Conservation (phyloP, 2,888 invertebrate genomes). For the Chouioia cunea region DNA sequence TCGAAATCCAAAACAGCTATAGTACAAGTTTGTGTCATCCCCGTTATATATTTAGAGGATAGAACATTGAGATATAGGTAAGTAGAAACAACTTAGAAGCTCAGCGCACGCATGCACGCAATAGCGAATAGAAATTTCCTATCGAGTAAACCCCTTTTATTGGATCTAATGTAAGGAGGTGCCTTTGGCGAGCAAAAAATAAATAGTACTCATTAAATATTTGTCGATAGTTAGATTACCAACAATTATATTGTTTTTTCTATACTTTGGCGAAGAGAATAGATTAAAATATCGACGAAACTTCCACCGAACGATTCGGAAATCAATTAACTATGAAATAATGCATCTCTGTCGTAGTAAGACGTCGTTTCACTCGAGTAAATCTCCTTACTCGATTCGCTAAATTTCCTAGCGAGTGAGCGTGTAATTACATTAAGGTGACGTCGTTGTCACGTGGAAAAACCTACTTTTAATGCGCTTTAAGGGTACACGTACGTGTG, state of each 20-base stretch:
- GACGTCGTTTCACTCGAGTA: no score
- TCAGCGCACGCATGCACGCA: neutral
- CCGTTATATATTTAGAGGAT: conserved; percentile 17
- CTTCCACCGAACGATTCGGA: no score
- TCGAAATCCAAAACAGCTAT: neutral
- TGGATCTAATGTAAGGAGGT: conserved; percentile 8
- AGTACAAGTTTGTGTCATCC: conserved; percentile 11
- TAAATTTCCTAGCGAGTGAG: conserved; percentile 36
- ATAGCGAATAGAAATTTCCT: conserved; percentile 26
- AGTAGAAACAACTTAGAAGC: no score
- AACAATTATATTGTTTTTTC: no score
- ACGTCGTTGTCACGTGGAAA: neutral
- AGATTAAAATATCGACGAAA: neutral
- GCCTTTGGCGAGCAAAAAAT: no score
- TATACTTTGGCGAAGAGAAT: conserved; percentile 14
- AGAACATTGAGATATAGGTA: neutral
- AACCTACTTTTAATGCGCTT: no score
- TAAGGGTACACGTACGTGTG: no score
- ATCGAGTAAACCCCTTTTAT: conserved; percentile 39
- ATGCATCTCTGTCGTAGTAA: neutral
- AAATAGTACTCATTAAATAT: no score
- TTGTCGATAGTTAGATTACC: no score
- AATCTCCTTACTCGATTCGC: neutral
- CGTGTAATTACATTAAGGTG: conserved; percentile 37
- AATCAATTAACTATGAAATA: neutral